Conservation (phyloP, 2,113 vertebrate genomes). For the Thalassoma bifasciatum region DNA sequence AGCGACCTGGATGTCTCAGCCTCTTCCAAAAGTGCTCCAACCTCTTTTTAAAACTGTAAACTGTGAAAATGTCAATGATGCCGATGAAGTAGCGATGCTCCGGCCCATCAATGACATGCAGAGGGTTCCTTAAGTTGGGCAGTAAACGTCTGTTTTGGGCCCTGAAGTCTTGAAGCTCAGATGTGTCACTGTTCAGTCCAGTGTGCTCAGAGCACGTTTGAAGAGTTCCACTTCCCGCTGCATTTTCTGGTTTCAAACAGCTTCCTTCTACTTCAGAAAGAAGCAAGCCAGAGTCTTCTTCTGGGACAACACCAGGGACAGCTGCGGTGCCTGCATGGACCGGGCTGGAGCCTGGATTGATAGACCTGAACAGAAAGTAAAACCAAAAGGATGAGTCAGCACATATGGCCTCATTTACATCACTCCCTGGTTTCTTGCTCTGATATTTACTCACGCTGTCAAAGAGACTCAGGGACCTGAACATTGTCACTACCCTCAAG, state of each 20-base stretch:
- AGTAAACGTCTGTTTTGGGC: constrained; percentile 87
- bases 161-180: constrained; percentile 58
- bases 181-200: constrained; percentile 21
- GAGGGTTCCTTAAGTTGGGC: constrained; percentile 83
- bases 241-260: constrained; percentile 30
- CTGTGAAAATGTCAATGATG: constrained; percentile 91
- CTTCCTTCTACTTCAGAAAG: constrained; percentile 48
- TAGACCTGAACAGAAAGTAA: constrained; percentile 72
- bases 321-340: constrained; percentile 18
- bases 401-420: no score
- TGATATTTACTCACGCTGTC: no score
- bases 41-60: constrained; percentile 87
- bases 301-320: constrained; percentile 74
- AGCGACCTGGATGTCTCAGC: constrained; percentile 82
- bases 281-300: constrained; percentile 66
- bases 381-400: background rate
- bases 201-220: background rate
- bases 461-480: no score
- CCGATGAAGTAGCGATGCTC: constrained; percentile 91
- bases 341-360: constrained; percentile 67
- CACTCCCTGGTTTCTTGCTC: no score
- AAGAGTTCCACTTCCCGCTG: background rate
- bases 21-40: constrained; percentile 89
- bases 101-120: constrained; percentile 89
- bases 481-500: no score